Evolutionary conservation across 1,140 invertebrate species (phyloP).

Genomic region (Trachymyrmex septentrionalis): DNA sequence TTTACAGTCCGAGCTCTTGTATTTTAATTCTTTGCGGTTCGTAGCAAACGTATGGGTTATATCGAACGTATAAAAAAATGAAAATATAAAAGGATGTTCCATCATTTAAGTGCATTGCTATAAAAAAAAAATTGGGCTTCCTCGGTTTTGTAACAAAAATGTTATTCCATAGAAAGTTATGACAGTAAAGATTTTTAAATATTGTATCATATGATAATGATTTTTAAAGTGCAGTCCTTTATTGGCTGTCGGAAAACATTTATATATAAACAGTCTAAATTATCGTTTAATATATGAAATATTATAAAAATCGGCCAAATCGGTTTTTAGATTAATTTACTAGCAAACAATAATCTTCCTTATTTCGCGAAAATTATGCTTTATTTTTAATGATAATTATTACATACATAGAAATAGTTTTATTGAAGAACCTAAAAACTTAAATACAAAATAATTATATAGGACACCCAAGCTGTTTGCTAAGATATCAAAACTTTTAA

Average conservation of each 20-base stretch:
- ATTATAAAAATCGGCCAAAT: background rate
- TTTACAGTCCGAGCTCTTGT: background rate
- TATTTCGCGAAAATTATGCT: background rate
- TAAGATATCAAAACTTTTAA: no score
- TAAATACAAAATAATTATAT: no score
- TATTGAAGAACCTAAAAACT: no score
- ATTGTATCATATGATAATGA: background rate
- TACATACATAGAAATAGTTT: background rate
- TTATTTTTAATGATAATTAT: slow-evolving; percentile 33
- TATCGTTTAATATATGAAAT: background rate
- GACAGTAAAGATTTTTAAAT: background rate
- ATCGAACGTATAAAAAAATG: background rate
- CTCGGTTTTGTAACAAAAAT: background rate
- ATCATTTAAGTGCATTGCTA: background rate
- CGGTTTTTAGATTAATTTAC: background rate
- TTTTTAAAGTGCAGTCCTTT: background rate
- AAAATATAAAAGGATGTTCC: background rate
- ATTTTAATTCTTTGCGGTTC: background rate
- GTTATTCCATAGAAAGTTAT: background rate
- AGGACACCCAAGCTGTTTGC: no score
- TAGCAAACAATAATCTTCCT: background rate
- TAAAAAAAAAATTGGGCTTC: slow-evolving; percentile 1
- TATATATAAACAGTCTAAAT: background rate
- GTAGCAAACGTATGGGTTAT: background rate
- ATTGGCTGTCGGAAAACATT: background rate